Evolutionary conservation across 2,797 vertebrate genomes (phyloP), one percentile per base, ranked within the genome.

Genomic region (Moxostoma hubbsi): DNA sequence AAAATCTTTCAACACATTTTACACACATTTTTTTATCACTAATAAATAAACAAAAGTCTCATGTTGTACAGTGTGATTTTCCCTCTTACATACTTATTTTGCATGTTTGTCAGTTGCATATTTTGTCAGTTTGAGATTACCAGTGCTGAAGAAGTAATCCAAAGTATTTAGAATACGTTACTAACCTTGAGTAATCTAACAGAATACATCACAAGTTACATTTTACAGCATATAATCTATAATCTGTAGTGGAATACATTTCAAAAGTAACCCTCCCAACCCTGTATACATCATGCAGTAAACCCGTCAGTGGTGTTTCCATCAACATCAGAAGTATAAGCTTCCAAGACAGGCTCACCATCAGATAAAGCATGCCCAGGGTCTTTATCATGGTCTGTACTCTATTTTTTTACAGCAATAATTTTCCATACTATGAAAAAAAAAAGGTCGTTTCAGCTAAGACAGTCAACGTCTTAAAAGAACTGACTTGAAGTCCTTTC

Each of bases 301-400:
- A 75, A 2, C 92, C 89, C 0, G 94, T 92, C 59, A 96, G 7
- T 0, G 95, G 95, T 0, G 95, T 89, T 45, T 91, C 75, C 69
- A 93, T 79, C 47, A 94, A 13, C 1, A 93, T 93, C 0, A 95
- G 86, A 0, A 95, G 16, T 0, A 95, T 96, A 83, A 97, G 92
- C 78, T 87, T 90, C 77, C 90, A 92, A 0, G 96, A 97, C 0
- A 93, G 88, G 79, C 68, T 93, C 74, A 93, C 58, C 96, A 97
- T 97, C 67, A 95, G 84, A 43, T 24, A 87, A 67, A 94, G 85
- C 75, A 95, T 92, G 6, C 92, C 95, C 65, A 93, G 0, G 0
- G 91, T 94, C 18, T 94, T 90, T 0, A 94, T 87, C 59, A 94
- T 69, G 0, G 93, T 97, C 91, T n/a, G n/a, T n/a, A n/a, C 6